phyloP scores from a whole-genome alignment of 2,797 vertebrate genomes.

The Melanotaenia parkinsoni region DNA sequence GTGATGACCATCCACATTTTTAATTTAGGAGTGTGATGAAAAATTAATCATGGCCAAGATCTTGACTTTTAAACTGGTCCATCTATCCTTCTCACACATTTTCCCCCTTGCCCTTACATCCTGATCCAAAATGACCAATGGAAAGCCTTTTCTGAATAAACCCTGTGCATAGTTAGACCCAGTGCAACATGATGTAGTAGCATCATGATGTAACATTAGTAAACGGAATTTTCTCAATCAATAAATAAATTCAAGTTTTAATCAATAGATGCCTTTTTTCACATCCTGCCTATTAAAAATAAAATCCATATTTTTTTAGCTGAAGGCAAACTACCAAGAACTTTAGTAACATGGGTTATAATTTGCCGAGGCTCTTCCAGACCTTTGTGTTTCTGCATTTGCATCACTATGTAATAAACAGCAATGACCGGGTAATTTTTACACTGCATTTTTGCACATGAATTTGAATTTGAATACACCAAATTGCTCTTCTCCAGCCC shows the following conservation, averaged over 20 bases:
- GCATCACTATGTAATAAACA: not conserved
- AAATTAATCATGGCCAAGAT: constrained; percentile 79
- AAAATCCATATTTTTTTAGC: not conserved
- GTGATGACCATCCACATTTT: constrained; percentile 86
- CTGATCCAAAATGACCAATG: not conserved
- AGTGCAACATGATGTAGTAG: not conserved
- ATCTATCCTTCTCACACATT: constrained; percentile 19
- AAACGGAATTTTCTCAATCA: not conserved
- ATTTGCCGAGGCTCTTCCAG: not conserved
- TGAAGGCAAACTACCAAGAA: not conserved
- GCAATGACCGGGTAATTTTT: not conserved
- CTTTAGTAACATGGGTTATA: not conserved
- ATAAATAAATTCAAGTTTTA: not conserved
- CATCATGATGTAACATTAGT: not conserved
- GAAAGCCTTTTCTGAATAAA: not conserved
- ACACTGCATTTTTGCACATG: not conserved
- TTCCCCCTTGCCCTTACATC: constrained; percentile 8
- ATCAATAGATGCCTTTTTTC: not conserved
- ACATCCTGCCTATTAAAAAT: not conserved
- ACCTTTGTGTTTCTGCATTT: not conserved
- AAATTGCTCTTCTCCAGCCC: not conserved
- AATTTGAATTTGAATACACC: not conserved
- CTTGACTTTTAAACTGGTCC: constrained; percentile 75
- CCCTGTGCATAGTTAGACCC: not conserved
- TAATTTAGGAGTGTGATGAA: constrained; percentile 84